Evolutionary conservation across 2,888 invertebrate species (phyloP).

Genomic region (Stenurella melanura): DNA sequence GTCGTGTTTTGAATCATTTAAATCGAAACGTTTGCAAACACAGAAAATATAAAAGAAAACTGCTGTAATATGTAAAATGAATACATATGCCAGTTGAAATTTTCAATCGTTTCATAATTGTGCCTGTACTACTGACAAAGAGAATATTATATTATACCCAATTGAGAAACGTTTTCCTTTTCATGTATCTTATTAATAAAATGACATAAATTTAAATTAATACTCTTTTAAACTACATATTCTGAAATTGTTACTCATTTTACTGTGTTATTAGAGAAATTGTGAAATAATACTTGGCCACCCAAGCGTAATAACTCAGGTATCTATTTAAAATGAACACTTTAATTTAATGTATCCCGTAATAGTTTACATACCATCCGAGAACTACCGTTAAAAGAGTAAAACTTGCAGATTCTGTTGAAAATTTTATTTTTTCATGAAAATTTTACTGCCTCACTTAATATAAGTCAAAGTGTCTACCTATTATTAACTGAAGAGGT

Average conservation of each 20-base stretch:
- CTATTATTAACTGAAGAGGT: too few species aligned
- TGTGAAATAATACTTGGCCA: background rate
- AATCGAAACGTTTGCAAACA: too few species aligned
- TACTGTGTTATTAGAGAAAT: conserved; percentile 18
- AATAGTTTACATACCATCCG: background rate
- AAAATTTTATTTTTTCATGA: too few species aligned
- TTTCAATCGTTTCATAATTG: background rate
- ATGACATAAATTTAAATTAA: background rate
- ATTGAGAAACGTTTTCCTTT: background rate
- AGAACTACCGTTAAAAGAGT: background rate
- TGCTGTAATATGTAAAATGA: too few species aligned
- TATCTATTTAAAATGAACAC: background rate
- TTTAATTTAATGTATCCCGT: conserved; percentile 1
- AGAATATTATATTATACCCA: background rate
- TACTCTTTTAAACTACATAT: background rate
- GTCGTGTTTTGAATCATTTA: too few species aligned
- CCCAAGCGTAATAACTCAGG: conserved; percentile 10
- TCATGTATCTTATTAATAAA: background rate
- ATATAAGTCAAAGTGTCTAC: too few species aligned
- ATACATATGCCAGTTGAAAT: too few species aligned
- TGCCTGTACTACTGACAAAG: background rate
- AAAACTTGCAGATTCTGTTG: too few species aligned
- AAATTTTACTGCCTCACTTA: too few species aligned
- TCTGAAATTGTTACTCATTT: background rate
- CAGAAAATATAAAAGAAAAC: too few species aligned